These are phyloP conservation scores for Synanthedon andrenaeformis DNA, from an alignment of 2,888 invertebrate genomes.

Conservation along the genomic window DNA sequence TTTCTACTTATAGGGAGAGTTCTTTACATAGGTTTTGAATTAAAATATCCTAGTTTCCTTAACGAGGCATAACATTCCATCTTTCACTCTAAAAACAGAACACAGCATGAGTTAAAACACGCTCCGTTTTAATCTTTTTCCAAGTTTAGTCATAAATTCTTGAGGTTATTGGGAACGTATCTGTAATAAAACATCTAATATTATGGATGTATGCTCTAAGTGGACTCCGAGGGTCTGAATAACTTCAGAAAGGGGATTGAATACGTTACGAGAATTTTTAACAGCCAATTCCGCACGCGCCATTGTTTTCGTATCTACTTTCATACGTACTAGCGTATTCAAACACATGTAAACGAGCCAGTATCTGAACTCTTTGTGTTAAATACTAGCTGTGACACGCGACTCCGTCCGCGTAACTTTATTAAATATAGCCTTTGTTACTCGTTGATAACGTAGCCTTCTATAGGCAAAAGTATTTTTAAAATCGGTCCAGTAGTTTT, in stretches of 20 bases:
- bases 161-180: not conserved
- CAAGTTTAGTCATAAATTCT: not conserved
- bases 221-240: not conserved
- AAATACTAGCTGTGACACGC: too few relatives aligned
- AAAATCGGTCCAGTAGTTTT: too few relatives aligned
- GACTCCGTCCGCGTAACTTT: too few relatives aligned
- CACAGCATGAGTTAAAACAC: too few relatives aligned
- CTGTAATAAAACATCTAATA: slow-evolving; percentile 2
- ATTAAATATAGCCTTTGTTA: too few relatives aligned
- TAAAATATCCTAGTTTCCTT: too few relatives aligned
- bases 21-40: too few relatives aligned
- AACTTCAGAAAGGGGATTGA: slow-evolving; percentile 1
- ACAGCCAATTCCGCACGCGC: slow-evolving; percentile 2
- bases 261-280: slow-evolving; percentile 5
- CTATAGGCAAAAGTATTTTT: too few relatives aligned
- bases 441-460: too few relatives aligned
- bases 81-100: too few relatives aligned
- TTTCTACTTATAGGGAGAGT: too few relatives aligned
- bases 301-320: not conserved
- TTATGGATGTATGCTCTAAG: not conserved
- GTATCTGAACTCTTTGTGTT: not conserved
- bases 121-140: not conserved
- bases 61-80: too few relatives aligned
- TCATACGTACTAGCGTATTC: not conserved
- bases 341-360: not conserved